These are phyloP conservation scores for Mionectes olivaceus DNA, from an alignment of 2,797 vertebrate genomes.

Conservation along the genomic window DNA sequence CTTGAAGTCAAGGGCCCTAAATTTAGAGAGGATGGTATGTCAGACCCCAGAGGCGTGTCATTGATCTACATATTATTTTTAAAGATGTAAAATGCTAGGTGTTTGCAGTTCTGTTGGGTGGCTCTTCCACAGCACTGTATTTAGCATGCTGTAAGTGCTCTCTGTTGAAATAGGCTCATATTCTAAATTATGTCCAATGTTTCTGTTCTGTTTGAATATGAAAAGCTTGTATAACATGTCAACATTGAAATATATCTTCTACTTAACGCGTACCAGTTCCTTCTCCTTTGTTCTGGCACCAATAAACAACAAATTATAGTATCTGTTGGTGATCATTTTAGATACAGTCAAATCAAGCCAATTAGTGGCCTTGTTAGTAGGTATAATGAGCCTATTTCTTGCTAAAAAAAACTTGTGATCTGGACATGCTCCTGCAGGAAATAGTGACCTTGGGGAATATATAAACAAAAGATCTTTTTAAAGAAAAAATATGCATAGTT, in stretches of 20 bases:
- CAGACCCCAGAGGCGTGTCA: conserved; percentile 73
- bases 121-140: conserved; percentile 72
- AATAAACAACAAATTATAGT: conserved; percentile 67
- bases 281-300: conserved; percentile 70
- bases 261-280: conserved; percentile 64
- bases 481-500: conserved; percentile 70
- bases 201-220: conserved; percentile 75
- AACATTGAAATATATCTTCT: conserved; percentile 71
- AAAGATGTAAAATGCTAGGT: conserved; percentile 73
- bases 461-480: conserved; percentile 79
- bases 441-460: conserved; percentile 80
- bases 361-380: conserved; percentile 78
- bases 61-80: conserved; percentile 72
- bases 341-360: conserved; percentile 79
- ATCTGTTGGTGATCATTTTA: conserved; percentile 77
- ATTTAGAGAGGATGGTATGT: conserved; percentile 72
- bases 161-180: conserved; percentile 79
- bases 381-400: conserved; percentile 82
- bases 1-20: conserved; percentile 75
- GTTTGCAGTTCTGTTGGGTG: conserved; percentile 73
- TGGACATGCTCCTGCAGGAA: conserved; percentile 81
- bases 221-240: conserved; percentile 74
- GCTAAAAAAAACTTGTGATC: conserved; percentile 79
- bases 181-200: conserved; percentile 76
- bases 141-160: conserved; percentile 80